Percentiles rank a stretch among this genome's conserved stretches.
These are phyloP conservation scores for Laspeyria flexula DNA, from an alignment of 2,888 invertebrate species.

Conservation along the genomic window DNA sequence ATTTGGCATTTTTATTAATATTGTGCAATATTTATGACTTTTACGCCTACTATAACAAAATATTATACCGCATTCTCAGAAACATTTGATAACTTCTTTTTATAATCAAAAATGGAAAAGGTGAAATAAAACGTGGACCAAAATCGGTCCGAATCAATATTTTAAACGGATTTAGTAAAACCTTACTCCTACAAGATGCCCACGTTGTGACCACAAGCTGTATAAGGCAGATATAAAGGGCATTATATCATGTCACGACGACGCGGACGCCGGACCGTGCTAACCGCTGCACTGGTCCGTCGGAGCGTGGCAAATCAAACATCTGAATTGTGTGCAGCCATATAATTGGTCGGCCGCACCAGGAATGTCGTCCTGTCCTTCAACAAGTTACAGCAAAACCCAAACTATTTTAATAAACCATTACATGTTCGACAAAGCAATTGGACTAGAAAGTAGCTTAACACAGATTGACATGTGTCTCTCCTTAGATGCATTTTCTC, in stretches of 20 bases:
- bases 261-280: too few species aligned
- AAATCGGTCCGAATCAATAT: conserved; percentile 7
- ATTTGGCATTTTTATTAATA: neutral
- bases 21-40: neutral
- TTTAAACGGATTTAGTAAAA: conserved; percentile 10
- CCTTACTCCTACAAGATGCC: conserved; percentile 14
- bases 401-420: conserved; percentile 13
- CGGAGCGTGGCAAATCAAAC: conserved; percentile 46
- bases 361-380: conserved; percentile 33
- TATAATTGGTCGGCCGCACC: conserved; percentile 36
- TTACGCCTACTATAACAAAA: conserved; percentile 11
- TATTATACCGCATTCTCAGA: conserved; percentile 6
- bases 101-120: conserved; percentile 3
- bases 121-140: conserved; percentile 3
- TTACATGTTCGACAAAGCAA: conserved; percentile 1
- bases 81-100: neutral
- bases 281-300: conserved; percentile 19
- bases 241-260: conserved; percentile 27
- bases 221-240: conserved; percentile 27
- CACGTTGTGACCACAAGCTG: conserved; percentile 23
- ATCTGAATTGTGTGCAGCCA: conserved; percentile 39
- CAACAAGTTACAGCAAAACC: conserved; percentile 20
- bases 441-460: neutral
- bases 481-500: too few species aligned
- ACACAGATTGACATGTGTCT: too few species aligned